phyloP scores from a whole-genome alignment of 1,140 invertebrate species.

The Diuraphis noxia region DNA sequence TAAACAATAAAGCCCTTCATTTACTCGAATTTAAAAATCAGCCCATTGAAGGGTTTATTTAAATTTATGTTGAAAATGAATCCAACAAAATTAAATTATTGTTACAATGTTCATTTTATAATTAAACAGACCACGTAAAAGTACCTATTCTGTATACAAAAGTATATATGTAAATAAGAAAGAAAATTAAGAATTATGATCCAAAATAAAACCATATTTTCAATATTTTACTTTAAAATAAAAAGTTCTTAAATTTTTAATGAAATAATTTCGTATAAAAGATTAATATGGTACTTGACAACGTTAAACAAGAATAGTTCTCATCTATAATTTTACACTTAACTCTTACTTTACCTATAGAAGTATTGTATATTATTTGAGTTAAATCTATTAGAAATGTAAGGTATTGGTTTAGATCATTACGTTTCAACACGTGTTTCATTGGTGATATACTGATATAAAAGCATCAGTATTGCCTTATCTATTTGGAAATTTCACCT shows the following conservation, averaged over 20 bases:
- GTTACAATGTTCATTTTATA: background rate
- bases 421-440: too few relatives aligned
- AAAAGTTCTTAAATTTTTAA: background rate
- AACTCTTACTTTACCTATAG: too few relatives aligned
- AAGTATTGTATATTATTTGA: too few relatives aligned
- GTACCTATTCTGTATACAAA: background rate
- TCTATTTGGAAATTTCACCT: background rate
- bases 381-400: background rate
- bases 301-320: background rate
- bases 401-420: background rate
- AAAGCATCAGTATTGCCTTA: background rate
- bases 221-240: background rate
- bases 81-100: slow-evolving; percentile 14
- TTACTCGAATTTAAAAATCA: slow-evolving; percentile 28
- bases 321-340: too few relatives aligned
- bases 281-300: background rate
- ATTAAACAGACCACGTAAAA: background rate
- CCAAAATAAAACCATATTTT: background rate
- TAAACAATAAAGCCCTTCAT: slow-evolving; percentile 34
- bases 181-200: background rate
- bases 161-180: too few relatives aligned
- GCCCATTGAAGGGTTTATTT: slow-evolving; percentile 33
- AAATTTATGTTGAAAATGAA: slow-evolving; percentile 16
- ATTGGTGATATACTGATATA: too few relatives aligned
- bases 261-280: background rate